These are phyloP conservation scores for Pseudomyrmex pallidus DNA, from an alignment of 1,140 invertebrate species.

Conservation along the genomic window DNA sequence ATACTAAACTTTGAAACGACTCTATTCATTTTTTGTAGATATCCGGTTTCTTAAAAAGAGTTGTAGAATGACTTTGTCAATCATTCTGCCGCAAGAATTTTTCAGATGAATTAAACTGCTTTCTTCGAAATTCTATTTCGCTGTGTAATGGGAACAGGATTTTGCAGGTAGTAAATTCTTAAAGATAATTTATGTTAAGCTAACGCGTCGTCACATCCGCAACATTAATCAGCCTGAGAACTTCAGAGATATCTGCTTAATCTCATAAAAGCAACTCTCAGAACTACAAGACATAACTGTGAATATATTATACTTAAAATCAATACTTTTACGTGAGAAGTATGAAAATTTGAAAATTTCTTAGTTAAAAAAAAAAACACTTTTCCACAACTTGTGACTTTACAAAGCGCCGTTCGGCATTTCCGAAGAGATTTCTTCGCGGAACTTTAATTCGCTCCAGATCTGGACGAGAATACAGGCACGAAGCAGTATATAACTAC, in stretches of 20 bases:
- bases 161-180: conserved; percentile 71
- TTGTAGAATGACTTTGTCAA: too few relatives aligned
- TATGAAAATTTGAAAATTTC: neutral
- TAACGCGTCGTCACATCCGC: conserved; percentile 62
- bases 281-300: too few relatives aligned
- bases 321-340: neutral
- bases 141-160: conserved; percentile 50
- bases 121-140: conserved; percentile 15
- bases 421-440: conserved; percentile 32
- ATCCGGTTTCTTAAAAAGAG: too few relatives aligned
- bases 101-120: neutral
- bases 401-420: neutral
- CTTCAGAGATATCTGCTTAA: conserved; percentile 53
- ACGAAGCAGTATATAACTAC: conserved; percentile 60
- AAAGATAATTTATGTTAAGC: conserved; percentile 73
- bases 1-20: too few relatives aligned
- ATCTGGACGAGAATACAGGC: conserved; percentile 40
- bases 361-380: neutral
- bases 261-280: too few relatives aligned
- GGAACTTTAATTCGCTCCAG: conserved; percentile 44
- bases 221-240: conserved; percentile 76
- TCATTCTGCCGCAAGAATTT: too few relatives aligned
- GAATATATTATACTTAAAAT: neutral
- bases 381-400: neutral
- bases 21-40: too few relatives aligned